Base-by-base conservation (phyloP, 2,797 vertebrate genomes). In the Cetoscarus ocellatus region DNA sequence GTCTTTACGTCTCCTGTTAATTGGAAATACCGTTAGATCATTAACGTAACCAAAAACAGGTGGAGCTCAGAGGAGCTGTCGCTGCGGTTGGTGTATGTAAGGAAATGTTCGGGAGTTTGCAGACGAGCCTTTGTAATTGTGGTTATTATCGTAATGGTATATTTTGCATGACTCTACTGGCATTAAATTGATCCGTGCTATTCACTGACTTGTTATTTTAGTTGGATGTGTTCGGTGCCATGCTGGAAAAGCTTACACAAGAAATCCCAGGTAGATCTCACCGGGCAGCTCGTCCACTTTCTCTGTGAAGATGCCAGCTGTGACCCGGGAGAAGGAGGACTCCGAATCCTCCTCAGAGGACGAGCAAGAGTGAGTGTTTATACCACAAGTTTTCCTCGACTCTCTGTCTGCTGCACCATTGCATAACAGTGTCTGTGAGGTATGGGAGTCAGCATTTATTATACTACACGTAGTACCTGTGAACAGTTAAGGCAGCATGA, bases 231-330 rank as follows among this genome's bases (percentile, higher is more conserved):
- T 44, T 62, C 67, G 69, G 85, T 87, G 89, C 64, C 65, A 77
- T 80, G 81, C 44, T 88, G 54, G 77, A 51, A 67, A 50, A 50
- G 49, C 72, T 43, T 15, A 52, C 55, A 79, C 67, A 82, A 81
- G 52, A 86, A 77, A 90, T 76, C 67, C 70, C 74, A 58, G 84
- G 73, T 74, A 76, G 75, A 83, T 82, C 82, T 84, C 38, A 68
- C 60, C 71, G 45, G 82, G 19, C 80, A 75, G 74, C 73, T 61
- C 7, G 66, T 57, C 55, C 39, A 10, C 48, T 54, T 51, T 73
- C n/a, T 48, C 77, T 50, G 66, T 89, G 87, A 94, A 94, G 86
- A 98, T 98, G 97, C 96, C 96, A 65, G 90, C 91, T 54, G 95
- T 94, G 79, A 93, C 89, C 91, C 92, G 81, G 88, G 95, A 93